phyloP scores from a whole-genome alignment of 1,140 invertebrate species.

The Sminthurinus signatus region DNA sequence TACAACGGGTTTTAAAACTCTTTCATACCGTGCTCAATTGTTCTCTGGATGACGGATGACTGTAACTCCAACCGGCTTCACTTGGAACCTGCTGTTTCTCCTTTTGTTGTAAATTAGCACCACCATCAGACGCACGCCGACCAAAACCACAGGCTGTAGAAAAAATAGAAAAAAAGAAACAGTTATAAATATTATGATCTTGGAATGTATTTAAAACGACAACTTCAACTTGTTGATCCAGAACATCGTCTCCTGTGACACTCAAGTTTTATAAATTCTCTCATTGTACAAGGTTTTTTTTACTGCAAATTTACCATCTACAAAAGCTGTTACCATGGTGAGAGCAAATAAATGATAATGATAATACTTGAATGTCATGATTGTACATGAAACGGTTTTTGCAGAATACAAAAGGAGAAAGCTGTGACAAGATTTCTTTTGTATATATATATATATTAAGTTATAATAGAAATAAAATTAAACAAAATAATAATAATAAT shows the following conservation, averaged over 20 bases:
- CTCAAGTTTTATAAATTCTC: slow-evolving; percentile 7
- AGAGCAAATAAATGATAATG: too few relatives aligned
- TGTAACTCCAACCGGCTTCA: slow-evolving; percentile 55
- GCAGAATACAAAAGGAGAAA: too few relatives aligned
- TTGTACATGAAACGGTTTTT: too few relatives aligned
- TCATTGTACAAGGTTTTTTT: too few relatives aligned
- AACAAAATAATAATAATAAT: slow-evolving; percentile 3
- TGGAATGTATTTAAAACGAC: too few relatives aligned
- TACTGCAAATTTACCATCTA: not conserved
- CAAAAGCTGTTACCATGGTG: too few relatives aligned
- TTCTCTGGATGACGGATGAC: slow-evolving; percentile 46
- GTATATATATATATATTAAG: too few relatives aligned
- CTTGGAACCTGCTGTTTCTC: slow-evolving; percentile 58
- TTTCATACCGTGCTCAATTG: slow-evolving; percentile 43
- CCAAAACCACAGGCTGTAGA: slow-evolving; percentile 67
- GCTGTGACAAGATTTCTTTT: too few relatives aligned
- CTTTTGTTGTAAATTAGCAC: slow-evolving; percentile 76
- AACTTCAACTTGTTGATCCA: too few relatives aligned
- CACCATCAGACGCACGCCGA: slow-evolving; percentile 88
- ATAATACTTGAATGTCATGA: too few relatives aligned
- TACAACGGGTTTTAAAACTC: slow-evolving; percentile 21
- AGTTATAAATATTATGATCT: too few relatives aligned
- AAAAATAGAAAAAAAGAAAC: not conserved
- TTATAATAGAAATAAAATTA: not conserved
- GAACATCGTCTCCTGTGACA: too few relatives aligned